Base-by-base conservation (phyloP, 1,140 invertebrate species). In the Neodiprion virginianus region DNA sequence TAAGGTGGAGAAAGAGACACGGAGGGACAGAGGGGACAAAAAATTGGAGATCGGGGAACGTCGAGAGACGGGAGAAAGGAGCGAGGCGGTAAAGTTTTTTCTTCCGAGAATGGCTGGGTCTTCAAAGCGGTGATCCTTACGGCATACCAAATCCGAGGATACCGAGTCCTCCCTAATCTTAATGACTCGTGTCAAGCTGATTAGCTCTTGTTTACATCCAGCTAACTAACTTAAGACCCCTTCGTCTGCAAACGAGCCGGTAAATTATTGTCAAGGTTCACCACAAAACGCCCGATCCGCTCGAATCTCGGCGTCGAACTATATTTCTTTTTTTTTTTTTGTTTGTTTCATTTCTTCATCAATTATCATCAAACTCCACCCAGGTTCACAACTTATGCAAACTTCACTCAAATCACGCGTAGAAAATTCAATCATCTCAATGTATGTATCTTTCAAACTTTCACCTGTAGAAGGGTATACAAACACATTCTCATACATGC, bases 181-280 rank as follows among this genome's bases (percentile, higher is more conserved):
- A 84, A 84, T 81, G 82, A 78, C 79, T 80, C 79, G 77, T 84
- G 83, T 85, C 80, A 71, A 75, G 78, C 81, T 81, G 82, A 84
- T 84, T 85, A 83, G 76, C 75, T 40, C 82, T 83, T 84, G 84
- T 85, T 85, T 83, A 85, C 84, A 84, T 82, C 79, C 76, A 65
- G 72, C 75, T 71, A 75, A 71, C 40, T 71, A 48, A 47, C 70
- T 71, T 71, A 47, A 71, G 70, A 71, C n/a, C 70, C 21, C 67
- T 21, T 5, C 70, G 48, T 4, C 28, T 40, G 28, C 53, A 61
- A 61, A 61, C 53, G 53, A 61, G 53, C 11, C 53, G 53, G 53
- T 61, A 61, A 61, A 61, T 61, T 61, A 61, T 61, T 61, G 53
- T 61, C 53, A 61, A 5, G 53, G 53, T 61, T 61, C 8, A 61